Evolutionary conservation across 1,140 invertebrate species (phyloP).

Genomic region (Drosophila nannoptera): DNA sequence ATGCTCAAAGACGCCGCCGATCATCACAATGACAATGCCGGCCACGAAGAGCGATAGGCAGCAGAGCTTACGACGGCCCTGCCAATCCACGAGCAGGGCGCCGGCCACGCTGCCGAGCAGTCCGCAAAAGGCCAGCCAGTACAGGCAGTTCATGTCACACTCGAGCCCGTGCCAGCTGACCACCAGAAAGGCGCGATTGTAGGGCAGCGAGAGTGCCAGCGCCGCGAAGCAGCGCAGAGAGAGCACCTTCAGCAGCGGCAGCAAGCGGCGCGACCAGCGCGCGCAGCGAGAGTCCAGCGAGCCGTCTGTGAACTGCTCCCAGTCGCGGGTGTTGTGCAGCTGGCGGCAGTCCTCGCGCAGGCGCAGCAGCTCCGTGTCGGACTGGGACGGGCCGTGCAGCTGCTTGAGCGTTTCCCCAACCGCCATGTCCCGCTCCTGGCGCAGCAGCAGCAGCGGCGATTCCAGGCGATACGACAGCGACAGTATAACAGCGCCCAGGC

Average conservation of each 20-base stretch:
- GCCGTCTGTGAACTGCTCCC: slow-evolving; percentile 50
- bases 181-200: slow-evolving; percentile 64
- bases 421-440: slow-evolving; percentile 64
- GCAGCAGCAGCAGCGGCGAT: slow-evolving; percentile 63
- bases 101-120: slow-evolving; percentile 58
- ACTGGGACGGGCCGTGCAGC: slow-evolving; percentile 41
- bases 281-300: slow-evolving; percentile 20
- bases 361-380: slow-evolving; percentile 56
- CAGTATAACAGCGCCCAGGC: slow-evolving; percentile 53
- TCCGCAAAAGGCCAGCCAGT: slow-evolving; percentile 64
- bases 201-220: slow-evolving; percentile 61
- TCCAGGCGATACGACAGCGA: slow-evolving; percentile 57
- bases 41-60: slow-evolving; percentile 60
- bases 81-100: slow-evolving; percentile 58
- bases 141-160: slow-evolving; percentile 71
- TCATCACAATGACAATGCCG: slow-evolving; percentile 66
- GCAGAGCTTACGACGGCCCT: slow-evolving; percentile 64
- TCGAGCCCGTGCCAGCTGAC: slow-evolving; percentile 68
- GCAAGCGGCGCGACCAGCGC: slow-evolving; percentile 21
- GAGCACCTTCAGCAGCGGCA: slow-evolving; percentile 63
- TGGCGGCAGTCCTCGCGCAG: slow-evolving; percentile 66
- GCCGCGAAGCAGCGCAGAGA: slow-evolving; percentile 64
- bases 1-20: slow-evolving; percentile 69
- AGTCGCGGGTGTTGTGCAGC: slow-evolving; percentile 58
- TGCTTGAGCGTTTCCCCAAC: slow-evolving; percentile 60